A percentile compares a stretch with the other conserved stretches of the same genome.
phyloP scores from a whole-genome alignment of 2,888 invertebrate genomes.

The Tuta absoluta region DNA sequence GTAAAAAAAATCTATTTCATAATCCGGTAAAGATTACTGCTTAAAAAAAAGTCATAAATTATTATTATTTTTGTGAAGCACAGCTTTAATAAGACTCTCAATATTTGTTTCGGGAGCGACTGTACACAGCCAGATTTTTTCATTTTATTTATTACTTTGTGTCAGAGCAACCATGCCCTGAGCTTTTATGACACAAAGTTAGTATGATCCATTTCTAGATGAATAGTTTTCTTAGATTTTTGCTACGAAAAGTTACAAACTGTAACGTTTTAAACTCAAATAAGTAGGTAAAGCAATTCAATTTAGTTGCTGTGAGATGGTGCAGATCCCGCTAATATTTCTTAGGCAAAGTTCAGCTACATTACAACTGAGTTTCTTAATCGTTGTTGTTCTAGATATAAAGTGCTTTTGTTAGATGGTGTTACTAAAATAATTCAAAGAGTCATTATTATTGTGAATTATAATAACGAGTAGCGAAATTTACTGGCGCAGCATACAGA shows the following conservation, averaged over 20 bases:
- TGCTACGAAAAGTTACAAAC: too few relatives aligned
- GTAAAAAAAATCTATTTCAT: too few relatives aligned
- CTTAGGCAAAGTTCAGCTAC: not conserved
- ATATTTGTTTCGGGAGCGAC: too few relatives aligned
- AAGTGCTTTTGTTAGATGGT: not conserved
- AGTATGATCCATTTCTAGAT: not conserved
- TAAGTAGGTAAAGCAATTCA: not conserved
- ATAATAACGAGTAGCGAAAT: too few relatives aligned
- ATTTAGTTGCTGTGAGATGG: not conserved
- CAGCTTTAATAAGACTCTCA: too few relatives aligned
- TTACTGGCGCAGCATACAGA: too few relatives aligned
- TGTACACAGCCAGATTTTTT: constrained; percentile 26
- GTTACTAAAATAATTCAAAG: not conserved
- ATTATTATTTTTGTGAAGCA: too few relatives aligned
- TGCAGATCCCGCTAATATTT: not conserved
- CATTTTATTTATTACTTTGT: constrained; percentile 24
- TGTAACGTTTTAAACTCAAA: too few relatives aligned
- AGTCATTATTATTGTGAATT: too few relatives aligned
- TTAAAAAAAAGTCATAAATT: too few relatives aligned
- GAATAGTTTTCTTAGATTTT: not conserved
- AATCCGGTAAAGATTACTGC: too few relatives aligned
- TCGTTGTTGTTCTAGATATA: constrained; percentile 2
- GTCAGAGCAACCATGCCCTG: not conserved
- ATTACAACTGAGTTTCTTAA: not conserved
- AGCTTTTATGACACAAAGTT: not conserved